A percentile compares a stretch with the other conserved stretches of the same genome.
Evolutionary conservation across 2,113 vertebrate species (phyloP).

Genomic region (Microcebus ravelobensis): DNA sequence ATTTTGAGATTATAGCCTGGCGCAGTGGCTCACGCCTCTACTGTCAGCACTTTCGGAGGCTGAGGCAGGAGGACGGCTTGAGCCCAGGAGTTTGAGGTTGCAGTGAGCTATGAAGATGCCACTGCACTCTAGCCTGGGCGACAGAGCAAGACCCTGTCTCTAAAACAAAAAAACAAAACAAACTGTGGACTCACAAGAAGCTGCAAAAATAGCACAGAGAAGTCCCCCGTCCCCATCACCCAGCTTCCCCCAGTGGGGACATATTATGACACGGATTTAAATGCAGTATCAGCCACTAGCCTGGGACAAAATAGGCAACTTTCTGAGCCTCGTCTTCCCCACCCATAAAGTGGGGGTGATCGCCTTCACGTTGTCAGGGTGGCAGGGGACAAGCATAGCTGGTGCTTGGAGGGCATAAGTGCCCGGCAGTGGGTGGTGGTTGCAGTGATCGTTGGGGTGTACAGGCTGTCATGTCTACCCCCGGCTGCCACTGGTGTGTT

Average conservation of each 20-base stretch:
- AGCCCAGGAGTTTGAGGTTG: too few relatives aligned
- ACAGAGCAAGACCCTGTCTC: too few relatives aligned
- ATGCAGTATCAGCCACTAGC: neutral
- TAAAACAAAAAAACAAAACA: neutral
- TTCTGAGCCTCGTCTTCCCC: neutral
- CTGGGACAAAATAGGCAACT: neutral
- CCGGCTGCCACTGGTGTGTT: neutral
- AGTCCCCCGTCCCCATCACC: fast-evolving
- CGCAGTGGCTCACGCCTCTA: too few relatives aligned
- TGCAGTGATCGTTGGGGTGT: neutral
- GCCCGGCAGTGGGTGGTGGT: fast-evolving
- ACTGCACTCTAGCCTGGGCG: too few relatives aligned
- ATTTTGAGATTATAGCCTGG: too few relatives aligned
- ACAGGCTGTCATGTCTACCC: neutral
- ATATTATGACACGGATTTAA: neutral
- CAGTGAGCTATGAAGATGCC: too few relatives aligned
- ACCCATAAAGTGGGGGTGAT: neutral
- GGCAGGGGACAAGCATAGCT: neutral
- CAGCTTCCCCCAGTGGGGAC: neutral
- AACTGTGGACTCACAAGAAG: neutral
- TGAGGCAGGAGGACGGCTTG: too few relatives aligned
- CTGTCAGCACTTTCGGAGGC: too few relatives aligned
- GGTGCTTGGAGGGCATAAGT: neutral
- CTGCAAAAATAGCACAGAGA: neutral
- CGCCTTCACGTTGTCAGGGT: too few relatives aligned